Base-by-base conservation (phyloP, 2,797 vertebrate species). In the Dryobates pubescens region DNA sequence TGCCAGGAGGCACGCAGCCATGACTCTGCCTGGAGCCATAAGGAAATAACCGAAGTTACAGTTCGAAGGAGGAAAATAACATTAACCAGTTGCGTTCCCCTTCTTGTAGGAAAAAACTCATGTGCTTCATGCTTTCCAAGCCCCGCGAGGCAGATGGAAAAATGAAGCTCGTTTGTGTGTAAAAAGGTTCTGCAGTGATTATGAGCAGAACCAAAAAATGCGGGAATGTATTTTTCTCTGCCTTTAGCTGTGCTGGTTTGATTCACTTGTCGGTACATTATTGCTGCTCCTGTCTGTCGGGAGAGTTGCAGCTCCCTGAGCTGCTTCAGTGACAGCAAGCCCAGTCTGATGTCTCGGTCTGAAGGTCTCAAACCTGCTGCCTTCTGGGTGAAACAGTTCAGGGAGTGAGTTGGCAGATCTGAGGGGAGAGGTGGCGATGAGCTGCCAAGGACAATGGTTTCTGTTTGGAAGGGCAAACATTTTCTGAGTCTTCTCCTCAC, bases 191-290 rank as follows among this genome's bases (percentile, higher is more conserved):
- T 7, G 64, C 17, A 2, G 1, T 0, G 34, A 9, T 8, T 24
- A 1, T 0, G 26, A 38, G 29, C 62, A 9, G 65, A 34, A 23
- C 8, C 32, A 2, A 29, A 26, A 43, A 29, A 2, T 0, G 32
- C 0, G 6, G 32, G 56, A 14, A 0, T 10, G 0, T 1, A 20
- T 58, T 67, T 67, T 27, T 13, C 34, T 30, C 19, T 58, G 63
- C 80, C 30, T 67, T 59, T 34, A 43, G 82, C 69, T 26, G 17
- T 56, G 57, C 61, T 15, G 75, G 24, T 30, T 30, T 26, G n/a
- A 9, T 3, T 4, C 43, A 0, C 56, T 22, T 4, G 6, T 4
- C 2, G 53, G 26, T 12, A 4, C 4, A 5, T 72, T 56, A 1
- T 17, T 8, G 80, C 53, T 49, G 70, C 17, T 34, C 8, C 4